These are phyloP conservation scores for Morpho deidamia DNA, from an alignment of 2,888 invertebrate genomes.

Conservation along the genomic window DNA sequence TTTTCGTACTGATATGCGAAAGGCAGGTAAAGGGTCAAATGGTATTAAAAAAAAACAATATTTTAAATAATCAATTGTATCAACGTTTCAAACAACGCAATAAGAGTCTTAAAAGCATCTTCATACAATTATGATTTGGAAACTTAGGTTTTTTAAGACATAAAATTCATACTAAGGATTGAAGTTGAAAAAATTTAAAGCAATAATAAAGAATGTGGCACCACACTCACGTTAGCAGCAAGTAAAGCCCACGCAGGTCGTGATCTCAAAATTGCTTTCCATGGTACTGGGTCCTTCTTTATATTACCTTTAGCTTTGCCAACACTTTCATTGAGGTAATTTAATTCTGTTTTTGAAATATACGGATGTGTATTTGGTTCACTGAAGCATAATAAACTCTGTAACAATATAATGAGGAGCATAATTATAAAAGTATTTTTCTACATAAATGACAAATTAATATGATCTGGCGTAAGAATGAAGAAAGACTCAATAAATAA, in stretches of 20 bases:
- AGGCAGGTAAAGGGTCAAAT: too few species aligned
- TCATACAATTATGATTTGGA: background rate
- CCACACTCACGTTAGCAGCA: slow-evolving; percentile 64
- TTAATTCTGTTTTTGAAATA: slow-evolving; percentile 50
- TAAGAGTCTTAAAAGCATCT: too few species aligned
- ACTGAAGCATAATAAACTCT: slow-evolving; percentile 40
- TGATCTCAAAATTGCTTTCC: slow-evolving; percentile 78
- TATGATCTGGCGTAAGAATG: too few species aligned
- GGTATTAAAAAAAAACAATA: too few species aligned
- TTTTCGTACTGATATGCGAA: too few species aligned
- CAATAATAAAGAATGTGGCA: too few species aligned
- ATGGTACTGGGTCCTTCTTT: slow-evolving; percentile 72
- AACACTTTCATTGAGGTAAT: slow-evolving; percentile 63
- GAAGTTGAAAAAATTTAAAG: too few species aligned
- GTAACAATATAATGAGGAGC: slow-evolving; percentile 11
- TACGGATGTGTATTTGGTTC: slow-evolving; percentile 46
- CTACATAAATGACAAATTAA: too few species aligned
- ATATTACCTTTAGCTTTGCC: slow-evolving; percentile 33
- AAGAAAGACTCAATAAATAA: background rate
- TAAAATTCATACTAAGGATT: too few species aligned
- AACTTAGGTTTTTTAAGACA: too few species aligned
- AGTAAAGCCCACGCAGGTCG: slow-evolving; percentile 80
- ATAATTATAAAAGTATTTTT: background rate
- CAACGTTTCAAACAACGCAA: too few species aligned
- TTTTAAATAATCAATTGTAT: too few species aligned